phyloP scores from a whole-genome alignment of 2,888 invertebrate genomes.

The Diarsia dahlii region DNA sequence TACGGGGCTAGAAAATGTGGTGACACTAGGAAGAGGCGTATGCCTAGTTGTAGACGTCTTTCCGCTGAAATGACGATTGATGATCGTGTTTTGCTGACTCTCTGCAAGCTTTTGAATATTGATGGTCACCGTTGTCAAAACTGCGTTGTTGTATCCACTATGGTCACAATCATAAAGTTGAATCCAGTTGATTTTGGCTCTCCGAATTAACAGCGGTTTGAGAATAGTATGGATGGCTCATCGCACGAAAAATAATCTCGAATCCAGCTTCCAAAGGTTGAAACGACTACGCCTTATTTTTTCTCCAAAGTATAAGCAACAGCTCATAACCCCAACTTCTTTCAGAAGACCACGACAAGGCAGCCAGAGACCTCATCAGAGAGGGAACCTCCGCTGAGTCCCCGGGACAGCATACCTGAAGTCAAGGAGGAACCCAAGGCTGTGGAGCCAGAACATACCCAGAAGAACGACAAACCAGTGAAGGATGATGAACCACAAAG shows the following conservation, averaged over 20 bases:
- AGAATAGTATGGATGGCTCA: background rate
- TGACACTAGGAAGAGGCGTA: too few relatives aligned
- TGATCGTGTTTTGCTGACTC: background rate
- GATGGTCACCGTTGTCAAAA: background rate
- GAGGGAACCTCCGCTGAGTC: slow-evolving; percentile 78
- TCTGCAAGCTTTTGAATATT: background rate
- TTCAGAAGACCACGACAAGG: slow-evolving; percentile 85
- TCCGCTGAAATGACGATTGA: too few relatives aligned
- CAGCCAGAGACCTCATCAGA: slow-evolving; percentile 87
- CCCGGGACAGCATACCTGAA: slow-evolving; percentile 80
- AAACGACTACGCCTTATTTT: background rate
- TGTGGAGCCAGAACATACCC: slow-evolving; percentile 75
- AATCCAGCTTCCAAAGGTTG: background rate
- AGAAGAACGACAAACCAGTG: slow-evolving; percentile 83
- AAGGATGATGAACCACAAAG: slow-evolving; percentile 80
- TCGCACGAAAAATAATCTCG: too few relatives aligned
- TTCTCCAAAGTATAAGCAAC: background rate
- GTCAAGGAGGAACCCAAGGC: slow-evolving; percentile 82
- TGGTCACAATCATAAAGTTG: background rate
- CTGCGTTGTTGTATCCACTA: background rate
- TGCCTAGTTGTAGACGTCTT: too few relatives aligned
- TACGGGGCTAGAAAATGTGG: too few relatives aligned
- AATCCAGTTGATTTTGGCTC: background rate
- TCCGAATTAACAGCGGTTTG: background rate
- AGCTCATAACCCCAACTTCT: slow-evolving; percentile 47